Conservation (phyloP, 2,797 vertebrate genomes). For the Setipinna tenuifilis region DNA sequence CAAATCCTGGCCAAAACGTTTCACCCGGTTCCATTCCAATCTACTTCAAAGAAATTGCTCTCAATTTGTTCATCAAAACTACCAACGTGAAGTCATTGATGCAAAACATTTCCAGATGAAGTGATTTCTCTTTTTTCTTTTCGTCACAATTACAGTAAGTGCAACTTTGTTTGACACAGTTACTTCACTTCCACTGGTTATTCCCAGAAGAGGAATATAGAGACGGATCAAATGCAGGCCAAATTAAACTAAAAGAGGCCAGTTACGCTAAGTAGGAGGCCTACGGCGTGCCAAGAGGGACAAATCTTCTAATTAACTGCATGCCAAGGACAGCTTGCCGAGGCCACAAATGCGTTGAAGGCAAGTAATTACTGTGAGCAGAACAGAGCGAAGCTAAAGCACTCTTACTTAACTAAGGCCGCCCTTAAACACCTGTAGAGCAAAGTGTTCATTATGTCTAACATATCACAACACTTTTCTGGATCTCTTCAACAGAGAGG, state of each 20-base stretch:
- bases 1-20: background rate
- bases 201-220: background rate
- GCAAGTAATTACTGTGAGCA: constrained; percentile 3
- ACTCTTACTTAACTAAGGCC: background rate
- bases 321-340: constrained; percentile 16
- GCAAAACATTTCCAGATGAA: constrained; percentile 8
- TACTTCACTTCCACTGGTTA: background rate
- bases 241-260: background rate
- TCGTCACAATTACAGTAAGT: background rate
- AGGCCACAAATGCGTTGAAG: background rate
- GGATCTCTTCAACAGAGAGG: background rate
- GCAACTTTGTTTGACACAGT: background rate
- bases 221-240: background rate
- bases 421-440: background rate
- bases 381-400: background rate
- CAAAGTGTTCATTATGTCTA: background rate
- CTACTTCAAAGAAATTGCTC: background rate
- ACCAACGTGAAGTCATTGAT: background rate
- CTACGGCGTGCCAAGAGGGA: background rate
- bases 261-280: constrained; percentile 13
- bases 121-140: background rate
- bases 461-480: background rate
- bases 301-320: background rate
- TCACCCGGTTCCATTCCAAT: background rate
- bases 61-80: constrained; percentile 16